These are phyloP conservation scores for Acanthurus lineatus DNA, from an alignment of 2,797 vertebrate species.

Conservation along the genomic window DNA sequence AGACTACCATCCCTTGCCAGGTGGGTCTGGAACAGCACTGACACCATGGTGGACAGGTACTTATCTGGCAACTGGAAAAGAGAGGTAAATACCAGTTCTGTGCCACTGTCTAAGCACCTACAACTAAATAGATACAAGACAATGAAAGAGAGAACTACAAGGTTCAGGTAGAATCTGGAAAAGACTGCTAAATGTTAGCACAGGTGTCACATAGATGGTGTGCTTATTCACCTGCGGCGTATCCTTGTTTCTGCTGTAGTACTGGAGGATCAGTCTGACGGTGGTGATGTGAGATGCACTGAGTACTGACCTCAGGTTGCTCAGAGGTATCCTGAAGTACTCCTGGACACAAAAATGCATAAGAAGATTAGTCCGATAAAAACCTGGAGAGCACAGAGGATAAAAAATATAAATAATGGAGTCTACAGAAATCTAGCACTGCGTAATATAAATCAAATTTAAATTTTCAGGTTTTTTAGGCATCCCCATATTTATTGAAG, in stretches of 20 bases:
- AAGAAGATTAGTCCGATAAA: neutral
- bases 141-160: neutral
- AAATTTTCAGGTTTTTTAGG: too few relatives aligned
- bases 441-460: too few relatives aligned
- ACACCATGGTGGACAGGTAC: conserved; percentile 82
- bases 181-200: neutral
- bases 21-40: conserved; percentile 81
- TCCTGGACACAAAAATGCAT: conserved; percentile 72
- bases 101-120: neutral
- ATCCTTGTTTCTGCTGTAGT: conserved; percentile 76
- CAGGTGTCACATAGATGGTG: neutral
- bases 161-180: neutral
- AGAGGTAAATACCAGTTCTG: conserved; percentile 4
- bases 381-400: neutral
- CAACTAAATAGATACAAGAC: neutral
- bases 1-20: conserved; percentile 74
- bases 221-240: conserved; percentile 72
- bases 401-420: neutral
- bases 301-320: conserved; percentile 75
- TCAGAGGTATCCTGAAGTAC: conserved; percentile 82
- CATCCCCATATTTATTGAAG: too few relatives aligned
- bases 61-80: conserved; percentile 74
- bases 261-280: conserved; percentile 81
- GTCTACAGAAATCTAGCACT: too few relatives aligned
- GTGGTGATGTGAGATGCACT: conserved; percentile 73